A percentile compares a stretch with the other conserved stretches of the same genome.
phyloP scores from a whole-genome alignment of 1,140 invertebrate species.

The Euborellia annulipes region DNA sequence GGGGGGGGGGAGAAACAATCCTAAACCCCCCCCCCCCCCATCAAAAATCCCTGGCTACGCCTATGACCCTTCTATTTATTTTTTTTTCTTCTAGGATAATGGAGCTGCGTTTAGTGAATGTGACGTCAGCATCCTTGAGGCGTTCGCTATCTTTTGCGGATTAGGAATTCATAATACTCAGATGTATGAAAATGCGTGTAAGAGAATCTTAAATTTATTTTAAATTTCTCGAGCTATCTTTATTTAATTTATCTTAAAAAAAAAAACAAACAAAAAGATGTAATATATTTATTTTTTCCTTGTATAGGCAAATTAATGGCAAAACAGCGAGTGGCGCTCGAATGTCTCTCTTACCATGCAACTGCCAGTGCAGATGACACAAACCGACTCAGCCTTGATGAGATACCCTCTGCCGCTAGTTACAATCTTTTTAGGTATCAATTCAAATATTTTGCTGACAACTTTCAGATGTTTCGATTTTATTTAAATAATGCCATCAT shows the following conservation, averaged over 20 bases:
- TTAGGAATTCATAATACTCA: slow-evolving; percentile 94
- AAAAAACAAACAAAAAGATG: not conserved
- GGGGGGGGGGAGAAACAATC: too few species aligned
- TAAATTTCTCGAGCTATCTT: slow-evolving; percentile 1
- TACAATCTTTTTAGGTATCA: slow-evolving; percentile 60
- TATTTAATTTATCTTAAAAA: not conserved
- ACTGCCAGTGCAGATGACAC: slow-evolving; percentile 83
- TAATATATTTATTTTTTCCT: slow-evolving; percentile 3
- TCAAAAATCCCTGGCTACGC: too few species aligned
- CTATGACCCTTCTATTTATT: too few species aligned
- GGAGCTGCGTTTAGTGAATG: slow-evolving; percentile 70
- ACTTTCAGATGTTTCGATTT: too few species aligned
- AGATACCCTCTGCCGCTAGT: slow-evolving; percentile 57
- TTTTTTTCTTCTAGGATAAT: slow-evolving; percentile 47
- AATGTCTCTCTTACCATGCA: slow-evolving; percentile 91
- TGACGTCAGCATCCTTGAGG: slow-evolving; percentile 82
- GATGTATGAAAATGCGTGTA: slow-evolving; percentile 90
- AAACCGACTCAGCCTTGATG: slow-evolving; percentile 50
- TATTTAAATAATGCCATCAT: too few species aligned
- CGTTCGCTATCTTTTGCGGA: slow-evolving; percentile 93
- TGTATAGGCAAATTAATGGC: slow-evolving; percentile 66
- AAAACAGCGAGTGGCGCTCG: slow-evolving; percentile 86
- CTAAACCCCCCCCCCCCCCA: too few species aligned
- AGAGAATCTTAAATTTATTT: slow-evolving; percentile 19
- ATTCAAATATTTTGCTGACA: too few species aligned